Evolutionary conservation across 2,888 invertebrate species (phyloP), one percentile per base, ranked within the genome.

Genomic region (Pollenia labialis): DNA sequence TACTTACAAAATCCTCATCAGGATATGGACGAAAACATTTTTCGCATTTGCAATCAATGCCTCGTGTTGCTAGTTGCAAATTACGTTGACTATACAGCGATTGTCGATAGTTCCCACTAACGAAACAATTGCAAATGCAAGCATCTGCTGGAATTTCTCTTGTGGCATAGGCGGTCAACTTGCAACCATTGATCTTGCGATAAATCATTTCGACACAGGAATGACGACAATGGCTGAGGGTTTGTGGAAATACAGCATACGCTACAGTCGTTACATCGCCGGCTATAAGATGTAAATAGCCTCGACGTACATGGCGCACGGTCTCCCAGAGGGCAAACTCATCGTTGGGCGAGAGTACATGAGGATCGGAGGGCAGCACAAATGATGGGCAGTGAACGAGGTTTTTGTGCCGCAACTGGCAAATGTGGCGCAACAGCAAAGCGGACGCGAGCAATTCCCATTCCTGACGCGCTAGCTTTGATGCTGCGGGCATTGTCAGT

Each of bases 1-100:
- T 85, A 87, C 90, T 90, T 90, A 90, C 90, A 88, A 90, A 90
- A 85, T 90, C 89, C 88, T 90, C 90, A 85, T 90, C 90, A 62
- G 89, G 82, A 85, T 89, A 85, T 52, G 90, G 87, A 42, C 89
- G 87, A 88, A 88, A 89, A 85, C 90, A 90, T 74, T 89, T 89
- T 54, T 89, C 89, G 82, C 90, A 90, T 68, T 90, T 89, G 79
- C 90, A 90, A 75, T 88, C 87, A 76, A 90, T 89, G 85, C 90
- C 90, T 60, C 89, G 86, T 60, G 88, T 75, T 42, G 86, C 81
- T 32, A 90, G 85, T 64, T 89, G 89, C 58, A 85, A 68, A 68
- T 85, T 85, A 10, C 90, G 90, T 72, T 89, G 89, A 80, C 88
- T 88, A 52, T 88, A 85, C 32, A 85, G 80, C 79, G 89, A 74